Evolutionary conservation across 2,113 vertebrate genomes (phyloP).

Genomic region (Odobenus rosmarus): DNA sequence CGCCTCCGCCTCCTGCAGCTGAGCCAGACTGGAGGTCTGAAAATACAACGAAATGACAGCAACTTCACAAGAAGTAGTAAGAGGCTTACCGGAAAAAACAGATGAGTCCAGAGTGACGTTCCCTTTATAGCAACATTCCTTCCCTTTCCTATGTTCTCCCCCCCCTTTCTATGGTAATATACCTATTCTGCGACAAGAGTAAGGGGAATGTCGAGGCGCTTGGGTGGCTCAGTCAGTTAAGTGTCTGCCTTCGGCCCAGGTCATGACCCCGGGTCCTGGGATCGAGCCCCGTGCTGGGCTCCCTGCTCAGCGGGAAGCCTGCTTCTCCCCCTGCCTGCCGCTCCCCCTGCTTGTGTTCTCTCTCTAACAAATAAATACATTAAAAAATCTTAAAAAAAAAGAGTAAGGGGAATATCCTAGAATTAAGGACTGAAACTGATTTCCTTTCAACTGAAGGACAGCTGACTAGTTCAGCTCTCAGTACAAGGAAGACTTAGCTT

Average conservation of each 20-base stretch:
- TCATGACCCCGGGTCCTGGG: too few relatives aligned
- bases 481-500: neutral
- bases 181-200: neutral
- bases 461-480: neutral
- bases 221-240: too few relatives aligned
- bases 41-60: constrained; percentile 65
- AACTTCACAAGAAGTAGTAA: neutral
- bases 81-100: neutral
- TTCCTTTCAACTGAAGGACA: neutral
- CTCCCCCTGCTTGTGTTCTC: too few relatives aligned
- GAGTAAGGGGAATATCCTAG: neutral
- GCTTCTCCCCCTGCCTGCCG: too few relatives aligned
- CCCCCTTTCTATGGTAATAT: neutral
- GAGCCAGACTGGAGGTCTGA: constrained; percentile 92
- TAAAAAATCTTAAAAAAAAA: neutral
- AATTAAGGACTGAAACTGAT: neutral
- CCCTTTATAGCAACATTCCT: neutral
- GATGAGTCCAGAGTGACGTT: neutral
- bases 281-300: too few relatives aligned
- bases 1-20: constrained; percentile 71
- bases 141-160: neutral
- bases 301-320: too few relatives aligned
- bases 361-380: too few relatives aligned
- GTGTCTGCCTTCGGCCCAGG: too few relatives aligned
- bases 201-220: neutral